Evolutionary conservation across 2,797 vertebrate species (phyloP).

Genomic region (Monodelphis domestica): DNA sequence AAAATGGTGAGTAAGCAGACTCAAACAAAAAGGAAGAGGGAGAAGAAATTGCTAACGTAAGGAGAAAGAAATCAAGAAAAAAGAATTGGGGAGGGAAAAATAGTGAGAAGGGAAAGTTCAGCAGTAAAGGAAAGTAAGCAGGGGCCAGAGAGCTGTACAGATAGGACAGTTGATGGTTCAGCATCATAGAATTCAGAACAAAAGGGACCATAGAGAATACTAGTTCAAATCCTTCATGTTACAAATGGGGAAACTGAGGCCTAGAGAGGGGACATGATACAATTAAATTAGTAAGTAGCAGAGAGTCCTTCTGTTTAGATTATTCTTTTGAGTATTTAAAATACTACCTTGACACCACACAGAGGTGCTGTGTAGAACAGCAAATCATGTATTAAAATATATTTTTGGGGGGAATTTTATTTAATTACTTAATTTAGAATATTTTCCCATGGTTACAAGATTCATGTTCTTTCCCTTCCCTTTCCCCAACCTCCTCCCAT

Average conservation of each 20-base stretch:
- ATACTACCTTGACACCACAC: not conserved
- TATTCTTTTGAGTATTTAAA: not conserved
- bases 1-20: not conserved
- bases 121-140: not conserved
- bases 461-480: too few species aligned
- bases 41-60: not conserved
- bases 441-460: too few species aligned
- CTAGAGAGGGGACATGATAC: not conserved
- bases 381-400: too few species aligned
- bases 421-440: too few species aligned
- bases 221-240: not conserved
- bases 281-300: not conserved
- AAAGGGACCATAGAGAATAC: not conserved
- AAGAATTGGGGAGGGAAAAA: not conserved
- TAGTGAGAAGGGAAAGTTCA: not conserved
- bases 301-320: not conserved
- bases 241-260: not conserved
- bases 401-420: too few species aligned
- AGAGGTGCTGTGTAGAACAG: not conserved
- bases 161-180: not conserved
- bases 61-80: not conserved
- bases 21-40: not conserved
- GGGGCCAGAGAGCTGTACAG: not conserved
- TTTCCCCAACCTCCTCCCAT: too few species aligned
- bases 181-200: not conserved